Percentiles rank a stretch among this genome's conserved stretches.
Evolutionary conservation across 2,113 vertebrate genomes (phyloP).

Genomic region (Oriolus oriolus): DNA sequence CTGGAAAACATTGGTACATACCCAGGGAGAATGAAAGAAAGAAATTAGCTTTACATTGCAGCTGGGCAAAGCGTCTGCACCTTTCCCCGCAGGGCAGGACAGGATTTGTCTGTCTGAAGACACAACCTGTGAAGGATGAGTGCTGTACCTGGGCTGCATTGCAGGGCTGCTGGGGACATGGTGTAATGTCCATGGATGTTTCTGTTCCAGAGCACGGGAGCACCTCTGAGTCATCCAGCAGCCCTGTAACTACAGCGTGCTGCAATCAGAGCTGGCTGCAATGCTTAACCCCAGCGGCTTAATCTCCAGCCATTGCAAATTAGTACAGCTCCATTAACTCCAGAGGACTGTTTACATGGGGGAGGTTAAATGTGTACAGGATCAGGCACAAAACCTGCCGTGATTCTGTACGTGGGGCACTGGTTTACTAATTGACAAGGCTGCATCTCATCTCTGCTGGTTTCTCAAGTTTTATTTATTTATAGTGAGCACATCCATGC

Average conservation of each 20-base stretch:
- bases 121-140: background rate
- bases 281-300: background rate
- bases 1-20: background rate
- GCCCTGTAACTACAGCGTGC: background rate
- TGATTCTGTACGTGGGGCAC: background rate
- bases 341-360: background rate
- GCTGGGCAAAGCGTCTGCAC: background rate
- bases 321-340: constrained; percentile 33
- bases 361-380: background rate
- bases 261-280: background rate
- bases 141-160: background rate
- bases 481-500: background rate
- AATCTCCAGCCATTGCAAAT: constrained; percentile 14
- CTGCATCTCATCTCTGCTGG: background rate
- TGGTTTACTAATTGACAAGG: background rate
- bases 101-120: background rate
- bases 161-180: rapidly evolving
- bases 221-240: background rate
- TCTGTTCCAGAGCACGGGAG: background rate
- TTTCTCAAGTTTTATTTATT: background rate
- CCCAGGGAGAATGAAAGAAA: background rate
- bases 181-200: background rate
- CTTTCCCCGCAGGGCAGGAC: background rate
- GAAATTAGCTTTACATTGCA: background rate
- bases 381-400: background rate